Evolutionary conservation across 2,797 vertebrate species (phyloP), one percentile per base, ranked within the genome.

Genomic region (Mormyrops attenuatus): DNA sequence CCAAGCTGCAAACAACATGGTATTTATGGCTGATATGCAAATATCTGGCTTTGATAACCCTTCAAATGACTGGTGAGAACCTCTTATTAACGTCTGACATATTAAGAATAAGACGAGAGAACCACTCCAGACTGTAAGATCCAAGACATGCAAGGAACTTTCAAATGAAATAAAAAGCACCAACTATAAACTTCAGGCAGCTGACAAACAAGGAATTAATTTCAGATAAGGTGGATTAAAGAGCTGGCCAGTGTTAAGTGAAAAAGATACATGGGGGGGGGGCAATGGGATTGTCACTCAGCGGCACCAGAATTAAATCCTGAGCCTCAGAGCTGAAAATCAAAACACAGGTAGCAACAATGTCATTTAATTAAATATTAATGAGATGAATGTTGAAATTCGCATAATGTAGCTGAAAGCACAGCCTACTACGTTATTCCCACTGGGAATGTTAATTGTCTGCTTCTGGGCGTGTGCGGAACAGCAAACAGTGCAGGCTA

Each of bases 121-220:
- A 34, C 41, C 80, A 63, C 80, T 85, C 22, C 55, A 63, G 80
- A 49, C 41, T 44, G 55, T 17, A 38, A 41, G 52, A 30, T 30
- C 52, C 50, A 20, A 8, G 20, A 30, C 30, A n/a, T 2, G 52
- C 5, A 22, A 49, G 41, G 41, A n/a, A 89, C 53, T 85, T 84
- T 89, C n/a, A 53, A 89, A 85, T 84, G 60, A 85, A 44, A 85
- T 66, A 63, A 44, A 85, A 26, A 66, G 80, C 38, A 57, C 4
- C 0, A 22, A 17, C 73, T 52, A 34, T 84, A 85, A 89, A 89
- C 80, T 84, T 5, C 38, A 47, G 20, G 53, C 53, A 63, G 88
- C 77, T 50, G 44, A 85, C 53, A 89, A 55, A 84, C 52, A 60
- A 52, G 80, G 53, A 89, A 89, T 89, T 85, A 22, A 89, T 85